Evolutionary conservation across 2,113 vertebrate species (phyloP), one percentile per base, ranked within the genome.

Genomic region (Bujurquina vittata): DNA sequence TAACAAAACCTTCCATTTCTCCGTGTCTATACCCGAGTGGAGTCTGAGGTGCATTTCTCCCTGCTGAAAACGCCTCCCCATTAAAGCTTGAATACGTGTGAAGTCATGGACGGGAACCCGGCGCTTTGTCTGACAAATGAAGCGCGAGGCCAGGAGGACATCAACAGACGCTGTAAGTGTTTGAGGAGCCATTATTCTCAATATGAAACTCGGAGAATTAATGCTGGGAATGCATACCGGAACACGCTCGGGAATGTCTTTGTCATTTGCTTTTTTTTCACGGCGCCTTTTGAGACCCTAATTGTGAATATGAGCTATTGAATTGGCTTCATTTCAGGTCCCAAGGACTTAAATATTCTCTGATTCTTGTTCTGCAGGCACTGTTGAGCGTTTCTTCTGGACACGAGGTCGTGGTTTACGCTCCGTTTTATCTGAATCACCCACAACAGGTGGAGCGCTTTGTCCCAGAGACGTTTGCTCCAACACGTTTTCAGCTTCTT

Each of bases 391-490:
- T 9, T 12, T 60, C 60, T 65, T 22, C 9, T 1, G 10, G 1
- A 56, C 14, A 10, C 29, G 40, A 83, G 77, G 72, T 85, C 67
- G 69, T 20, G 75, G 49, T 83, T 82, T 62, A 67, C 9, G 23
- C 46, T n/a, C 12, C 15, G 78, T 63, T 84, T 63, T 78, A 91
- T 84, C 76, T 80, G 69, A 72, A 33, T 8, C 54, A 82, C 76
- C 67, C 58, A 7, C 69, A 81, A 80, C 84, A 90, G 88, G 90
- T 88, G 84, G 76, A 14, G 58, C 1, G 12, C 43, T 52, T 40
- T 4, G 49, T 65, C 60, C 55, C 1, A 61, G 23, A 7, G 18
- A 88, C 65, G 54, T 82, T 89, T 35, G 40, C 20, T 8, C 3
- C 11, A 1, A 18, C 56, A 33, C 2, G 10, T 77, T 85, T 31